Evolutionary conservation across 2,888 invertebrate species (phyloP).

Genomic region (Mechanitis messenoides): DNA sequence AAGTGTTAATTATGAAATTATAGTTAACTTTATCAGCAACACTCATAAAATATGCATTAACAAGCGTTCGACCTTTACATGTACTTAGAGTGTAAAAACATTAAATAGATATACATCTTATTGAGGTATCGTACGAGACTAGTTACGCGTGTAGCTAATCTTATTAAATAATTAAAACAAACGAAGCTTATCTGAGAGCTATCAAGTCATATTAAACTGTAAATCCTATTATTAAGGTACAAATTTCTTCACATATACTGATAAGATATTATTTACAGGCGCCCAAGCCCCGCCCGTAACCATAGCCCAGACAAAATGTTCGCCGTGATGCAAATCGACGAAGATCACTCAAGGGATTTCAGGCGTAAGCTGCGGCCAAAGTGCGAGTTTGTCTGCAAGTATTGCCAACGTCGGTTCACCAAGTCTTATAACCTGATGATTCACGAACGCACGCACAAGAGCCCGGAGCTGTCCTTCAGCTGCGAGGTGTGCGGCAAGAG

Average conservation of each 20-base stretch:
- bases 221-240: background rate
- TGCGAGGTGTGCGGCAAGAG: constrained; percentile 99
- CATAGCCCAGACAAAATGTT: constrained; percentile 83
- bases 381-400: constrained; percentile 99
- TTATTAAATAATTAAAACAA: constrained; percentile 24
- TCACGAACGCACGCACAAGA: constrained; percentile 98
- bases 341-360: constrained; percentile 90
- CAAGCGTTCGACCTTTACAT: constrained; percentile 9
- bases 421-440: constrained; percentile 99
- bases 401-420: constrained; percentile 97
- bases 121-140: background rate
- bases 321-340: constrained; percentile 93
- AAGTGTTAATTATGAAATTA: constrained; percentile 20
- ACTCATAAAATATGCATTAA: constrained; percentile 16
- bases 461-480: constrained; percentile 95
- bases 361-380: constrained; percentile 93
- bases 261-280: constrained; percentile 67
- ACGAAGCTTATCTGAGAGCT: constrained; percentile 18
- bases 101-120: background rate
- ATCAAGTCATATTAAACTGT: constrained; percentile 2
- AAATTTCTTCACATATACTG: constrained; percentile 33
- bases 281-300: constrained; percentile 72
- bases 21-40: constrained; percentile 14
- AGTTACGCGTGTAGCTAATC: constrained; percentile 11
- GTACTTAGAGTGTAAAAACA: background rate